These are phyloP conservation scores for Heterotilapia buettikoferi DNA, from an alignment of 2,113 vertebrate species.

Conservation along the genomic window DNA sequence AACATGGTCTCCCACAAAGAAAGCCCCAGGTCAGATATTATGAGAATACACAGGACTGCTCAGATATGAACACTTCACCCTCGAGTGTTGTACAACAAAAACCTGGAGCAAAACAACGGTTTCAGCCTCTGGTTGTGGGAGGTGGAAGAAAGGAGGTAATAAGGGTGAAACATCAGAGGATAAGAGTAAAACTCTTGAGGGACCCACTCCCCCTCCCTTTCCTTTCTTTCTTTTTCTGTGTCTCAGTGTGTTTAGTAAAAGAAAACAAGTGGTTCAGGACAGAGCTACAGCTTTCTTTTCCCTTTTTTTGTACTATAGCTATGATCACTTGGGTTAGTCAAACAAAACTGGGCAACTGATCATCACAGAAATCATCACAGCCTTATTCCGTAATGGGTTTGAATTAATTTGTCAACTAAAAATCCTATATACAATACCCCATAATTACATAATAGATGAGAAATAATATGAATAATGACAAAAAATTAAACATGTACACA, in stretches of 20 bases:
- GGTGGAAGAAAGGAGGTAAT: background rate
- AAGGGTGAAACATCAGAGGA: background rate
- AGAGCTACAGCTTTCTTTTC: background rate
- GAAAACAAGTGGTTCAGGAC: background rate
- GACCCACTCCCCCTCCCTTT: background rate
- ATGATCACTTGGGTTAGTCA: background rate
- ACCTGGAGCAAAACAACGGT: background rate
- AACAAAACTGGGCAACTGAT: background rate
- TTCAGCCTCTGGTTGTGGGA: background rate
- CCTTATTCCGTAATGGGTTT: background rate
- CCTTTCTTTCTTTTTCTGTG: background rate
- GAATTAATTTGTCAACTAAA: background rate
- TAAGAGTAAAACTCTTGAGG: background rate
- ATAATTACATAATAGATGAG: background rate
- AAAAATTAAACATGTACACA: background rate
- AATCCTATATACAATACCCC: background rate
- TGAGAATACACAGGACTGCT: constrained; percentile 13
- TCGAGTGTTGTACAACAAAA: constrained; percentile 10
- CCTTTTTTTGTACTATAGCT: background rate
- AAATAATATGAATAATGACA: background rate
- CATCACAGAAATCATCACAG: background rate
- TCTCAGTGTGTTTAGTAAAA: background rate
- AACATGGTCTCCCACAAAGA: background rate
- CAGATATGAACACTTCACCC: background rate
- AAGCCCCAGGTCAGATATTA: constrained; percentile 19